A percentile compares a stretch with the other conserved stretches of the same genome.
Conservation (phyloP, 2,797 vertebrate genomes). For the Lacerta bilineata region DNA sequence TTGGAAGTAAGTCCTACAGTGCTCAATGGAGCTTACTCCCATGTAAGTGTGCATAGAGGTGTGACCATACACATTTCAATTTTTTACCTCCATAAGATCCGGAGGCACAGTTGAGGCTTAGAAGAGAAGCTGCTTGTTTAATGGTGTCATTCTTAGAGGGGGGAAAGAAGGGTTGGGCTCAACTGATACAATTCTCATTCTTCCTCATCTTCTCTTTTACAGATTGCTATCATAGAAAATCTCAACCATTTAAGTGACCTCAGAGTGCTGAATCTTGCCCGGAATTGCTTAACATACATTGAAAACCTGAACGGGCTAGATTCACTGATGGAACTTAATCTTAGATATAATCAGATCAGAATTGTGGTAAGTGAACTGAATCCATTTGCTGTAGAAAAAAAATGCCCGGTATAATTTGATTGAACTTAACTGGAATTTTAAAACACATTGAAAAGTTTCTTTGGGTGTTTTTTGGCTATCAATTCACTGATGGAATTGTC, state of each 20-base stretch:
- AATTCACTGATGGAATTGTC: constrained; percentile 87
- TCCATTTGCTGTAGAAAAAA: background rate
- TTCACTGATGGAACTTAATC: constrained; percentile 91
- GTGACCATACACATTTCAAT: background rate
- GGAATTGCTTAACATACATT: constrained; percentile 87
- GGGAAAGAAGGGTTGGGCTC: background rate
- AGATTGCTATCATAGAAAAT: constrained; percentile 93
- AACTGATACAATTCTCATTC: background rate
- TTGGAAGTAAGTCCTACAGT: background rate
- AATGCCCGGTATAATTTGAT: background rate
- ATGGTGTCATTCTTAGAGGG: background rate
- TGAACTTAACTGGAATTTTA: background rate
- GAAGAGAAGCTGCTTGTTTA: background rate
- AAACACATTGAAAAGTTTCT: constrained; percentile 8
- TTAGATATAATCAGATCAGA: constrained; percentile 90
- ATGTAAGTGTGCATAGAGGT: background rate
- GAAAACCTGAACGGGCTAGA: constrained; percentile 91
- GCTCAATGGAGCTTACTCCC: background rate
- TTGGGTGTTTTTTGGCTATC: background rate
- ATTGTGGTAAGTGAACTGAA: constrained; percentile 85
- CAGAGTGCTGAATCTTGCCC: constrained; percentile 91
- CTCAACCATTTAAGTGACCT: constrained; percentile 88
- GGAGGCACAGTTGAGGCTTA: background rate
- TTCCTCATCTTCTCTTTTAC: constrained; percentile 57
- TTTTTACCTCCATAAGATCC: background rate